Evolutionary conservation across 37 sponge, comb jelly and placozoan species (phyloP).

Genomic region (Theonella swinhoei): DNA sequence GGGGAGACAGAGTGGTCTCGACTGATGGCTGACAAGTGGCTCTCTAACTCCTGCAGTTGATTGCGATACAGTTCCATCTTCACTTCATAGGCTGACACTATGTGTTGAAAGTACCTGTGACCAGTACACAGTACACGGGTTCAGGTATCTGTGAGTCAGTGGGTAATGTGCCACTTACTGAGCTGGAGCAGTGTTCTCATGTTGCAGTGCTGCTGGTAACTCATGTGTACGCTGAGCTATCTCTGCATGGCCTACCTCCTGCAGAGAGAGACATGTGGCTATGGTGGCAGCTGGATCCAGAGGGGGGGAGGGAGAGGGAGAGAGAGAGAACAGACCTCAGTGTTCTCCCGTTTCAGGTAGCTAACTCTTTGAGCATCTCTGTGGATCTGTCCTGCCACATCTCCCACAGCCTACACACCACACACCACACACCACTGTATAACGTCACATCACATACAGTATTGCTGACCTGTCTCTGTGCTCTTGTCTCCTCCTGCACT

Average conservation of each 20-base stretch:
- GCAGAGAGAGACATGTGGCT: not conserved
- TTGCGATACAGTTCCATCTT: constrained; percentile 56
- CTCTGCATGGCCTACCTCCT: constrained; percentile 68
- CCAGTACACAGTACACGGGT: not conserved
- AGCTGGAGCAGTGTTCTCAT: constrained; percentile 74
- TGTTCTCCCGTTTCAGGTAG: constrained; percentile 54
- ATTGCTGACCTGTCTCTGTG: constrained; percentile 46
- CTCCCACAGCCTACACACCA: constrained; percentile 22
- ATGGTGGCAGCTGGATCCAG: not conserved
- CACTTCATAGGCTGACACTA: constrained; percentile 53
- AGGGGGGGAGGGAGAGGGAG: too few relatives aligned
- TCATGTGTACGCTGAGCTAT: constrained; percentile 78
- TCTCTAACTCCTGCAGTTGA: constrained; percentile 75
- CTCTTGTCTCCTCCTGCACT: constrained; percentile 48
- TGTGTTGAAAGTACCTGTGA: constrained; percentile 64
- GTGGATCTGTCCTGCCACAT: constrained; percentile 28
- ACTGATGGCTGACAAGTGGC: constrained; percentile 44
- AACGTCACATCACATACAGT: not conserved
- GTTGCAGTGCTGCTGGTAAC: constrained; percentile 72
- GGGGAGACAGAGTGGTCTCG: constrained; percentile 26
- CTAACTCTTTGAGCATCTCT: constrained; percentile 42
- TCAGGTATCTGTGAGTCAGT: not conserved
- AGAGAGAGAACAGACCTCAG: constrained; percentile 46
- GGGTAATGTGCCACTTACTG: constrained; percentile 44
- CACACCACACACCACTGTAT: not conserved